Evolutionary conservation across 2,888 invertebrate species (phyloP).

Genomic region (Taenaris catops): DNA sequence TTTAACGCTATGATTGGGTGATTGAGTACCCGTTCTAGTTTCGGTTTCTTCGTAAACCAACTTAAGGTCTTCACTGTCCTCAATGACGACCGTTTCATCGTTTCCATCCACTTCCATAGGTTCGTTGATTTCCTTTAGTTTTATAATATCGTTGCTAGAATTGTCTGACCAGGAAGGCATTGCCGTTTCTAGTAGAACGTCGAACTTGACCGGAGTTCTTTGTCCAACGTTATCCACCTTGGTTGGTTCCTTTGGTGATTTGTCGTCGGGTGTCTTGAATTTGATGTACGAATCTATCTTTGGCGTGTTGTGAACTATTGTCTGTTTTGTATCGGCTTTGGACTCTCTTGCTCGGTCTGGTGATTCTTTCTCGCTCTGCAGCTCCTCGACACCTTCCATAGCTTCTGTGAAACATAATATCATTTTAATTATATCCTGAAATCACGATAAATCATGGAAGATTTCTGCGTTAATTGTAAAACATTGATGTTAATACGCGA

Average conservation of each 20-base stretch:
- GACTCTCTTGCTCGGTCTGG: conserved; percentile 24
- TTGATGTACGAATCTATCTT: conserved; percentile 60
- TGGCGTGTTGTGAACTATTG: conserved; percentile 27
- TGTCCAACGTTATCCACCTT: conserved; percentile 33
- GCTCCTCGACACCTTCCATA: conserved; percentile 39
- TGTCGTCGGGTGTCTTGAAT: conserved; percentile 55
- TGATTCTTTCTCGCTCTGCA: conserved; percentile 21
- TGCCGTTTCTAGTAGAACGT: conserved; percentile 61
- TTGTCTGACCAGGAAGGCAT: conserved; percentile 75
- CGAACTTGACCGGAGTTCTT: conserved; percentile 62
- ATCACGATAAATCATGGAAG: no score
- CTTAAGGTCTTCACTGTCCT: conserved; percentile 77
- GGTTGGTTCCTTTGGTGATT: conserved; percentile 50
- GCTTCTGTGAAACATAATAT: conserved; percentile 35
- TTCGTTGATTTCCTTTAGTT: conserved; percentile 35
- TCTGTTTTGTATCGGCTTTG: conserved; percentile 29
- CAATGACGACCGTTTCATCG: conserved; percentile 32
- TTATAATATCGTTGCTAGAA: conserved; percentile 57
- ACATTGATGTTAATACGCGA: no score
- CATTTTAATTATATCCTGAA: no score
- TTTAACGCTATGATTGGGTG: no score
- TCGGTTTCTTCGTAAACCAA: conserved; percentile 73
- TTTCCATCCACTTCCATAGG: conserved; percentile 29
- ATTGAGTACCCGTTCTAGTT: no score
- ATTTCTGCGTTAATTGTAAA: no score